These are phyloP conservation scores for Pseudocheirus occidentalis DNA, from an alignment of 2,797 vertebrate species.

Conservation along the genomic window DNA sequence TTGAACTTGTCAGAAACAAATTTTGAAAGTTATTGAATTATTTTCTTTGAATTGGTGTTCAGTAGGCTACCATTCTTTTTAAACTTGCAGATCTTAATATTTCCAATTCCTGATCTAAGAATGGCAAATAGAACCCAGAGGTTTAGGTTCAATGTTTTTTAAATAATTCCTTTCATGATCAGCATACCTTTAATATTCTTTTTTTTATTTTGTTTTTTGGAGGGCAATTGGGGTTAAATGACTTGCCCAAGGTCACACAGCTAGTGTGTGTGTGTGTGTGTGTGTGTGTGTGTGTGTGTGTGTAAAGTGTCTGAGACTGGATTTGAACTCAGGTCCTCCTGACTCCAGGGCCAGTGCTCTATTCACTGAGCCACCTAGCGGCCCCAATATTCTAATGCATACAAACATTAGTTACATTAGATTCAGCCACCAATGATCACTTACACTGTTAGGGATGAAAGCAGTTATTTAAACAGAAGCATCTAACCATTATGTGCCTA, in stretches of 20 bases:
- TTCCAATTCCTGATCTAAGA: constrained; percentile 65
- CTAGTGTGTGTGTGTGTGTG: too few species aligned
- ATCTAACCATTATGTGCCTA: constrained; percentile 81
- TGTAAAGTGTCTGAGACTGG: too few species aligned
- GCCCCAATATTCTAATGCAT: constrained; percentile 70
- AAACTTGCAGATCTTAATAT: constrained; percentile 66
- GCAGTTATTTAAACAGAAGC: constrained; percentile 66
- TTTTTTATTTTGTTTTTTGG: too few species aligned
- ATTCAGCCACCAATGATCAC: constrained; percentile 75
- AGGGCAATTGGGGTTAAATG: too few species aligned
- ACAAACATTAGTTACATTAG: constrained; percentile 64
- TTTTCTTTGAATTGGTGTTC: constrained; percentile 57
- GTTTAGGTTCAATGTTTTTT: constrained; percentile 61
- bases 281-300: too few species aligned
- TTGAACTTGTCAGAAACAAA: constrained; percentile 59
- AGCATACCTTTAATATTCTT: constrained; percentile 65
- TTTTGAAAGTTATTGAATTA: constrained; percentile 67
- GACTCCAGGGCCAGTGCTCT: too few species aligned
- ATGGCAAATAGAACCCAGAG: constrained; percentile 52
- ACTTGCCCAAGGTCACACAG: too few species aligned
- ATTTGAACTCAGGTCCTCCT: too few species aligned
- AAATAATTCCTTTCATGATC: constrained; percentile 69
- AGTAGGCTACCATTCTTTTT: constrained; percentile 67
- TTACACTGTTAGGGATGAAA: constrained; percentile 68
- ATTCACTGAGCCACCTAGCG: too few species aligned